Percentiles rank a stretch among this genome's conserved stretches.
phyloP scores from a whole-genome alignment of 2,888 invertebrate species.

The Augiades crinisus region DNA sequence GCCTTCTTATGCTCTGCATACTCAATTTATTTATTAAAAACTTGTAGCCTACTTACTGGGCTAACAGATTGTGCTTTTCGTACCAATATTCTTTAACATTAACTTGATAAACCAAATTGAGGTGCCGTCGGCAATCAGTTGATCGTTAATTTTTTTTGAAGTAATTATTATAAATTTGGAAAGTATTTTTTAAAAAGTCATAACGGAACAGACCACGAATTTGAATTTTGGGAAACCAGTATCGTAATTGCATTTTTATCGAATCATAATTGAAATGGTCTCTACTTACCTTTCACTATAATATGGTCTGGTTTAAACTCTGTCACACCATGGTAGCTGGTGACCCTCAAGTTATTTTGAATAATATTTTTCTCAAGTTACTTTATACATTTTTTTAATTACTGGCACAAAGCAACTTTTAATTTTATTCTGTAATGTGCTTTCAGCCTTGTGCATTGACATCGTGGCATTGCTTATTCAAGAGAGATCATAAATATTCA shows the following conservation, averaged over 20 bases:
- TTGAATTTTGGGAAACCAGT: background rate
- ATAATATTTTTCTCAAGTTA: background rate
- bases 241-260: constrained; percentile 26
- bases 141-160: too few species aligned
- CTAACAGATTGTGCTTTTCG: too few species aligned
- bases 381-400: too few species aligned
- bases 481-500: constrained; percentile 21
- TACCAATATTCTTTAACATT: too few species aligned
- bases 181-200: background rate
- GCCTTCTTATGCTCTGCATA: constrained; percentile 3
- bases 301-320: background rate
- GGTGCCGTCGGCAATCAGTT: too few species aligned
- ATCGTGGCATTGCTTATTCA: constrained; percentile 18
- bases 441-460: constrained; percentile 16
- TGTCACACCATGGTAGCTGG: too few species aligned
- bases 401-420: background rate
- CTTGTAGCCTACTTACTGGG: background rate
- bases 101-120: too few species aligned
- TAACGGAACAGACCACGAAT: too few species aligned
- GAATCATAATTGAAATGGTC: constrained; percentile 32
- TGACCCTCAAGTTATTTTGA: background rate
- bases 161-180: too few species aligned
- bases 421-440: background rate
- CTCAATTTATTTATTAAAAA: constrained; percentile 15
- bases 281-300: constrained; percentile 37